phyloP scores from a whole-genome alignment of 1,140 invertebrate species.

The Lasioglossum baleicum region DNA sequence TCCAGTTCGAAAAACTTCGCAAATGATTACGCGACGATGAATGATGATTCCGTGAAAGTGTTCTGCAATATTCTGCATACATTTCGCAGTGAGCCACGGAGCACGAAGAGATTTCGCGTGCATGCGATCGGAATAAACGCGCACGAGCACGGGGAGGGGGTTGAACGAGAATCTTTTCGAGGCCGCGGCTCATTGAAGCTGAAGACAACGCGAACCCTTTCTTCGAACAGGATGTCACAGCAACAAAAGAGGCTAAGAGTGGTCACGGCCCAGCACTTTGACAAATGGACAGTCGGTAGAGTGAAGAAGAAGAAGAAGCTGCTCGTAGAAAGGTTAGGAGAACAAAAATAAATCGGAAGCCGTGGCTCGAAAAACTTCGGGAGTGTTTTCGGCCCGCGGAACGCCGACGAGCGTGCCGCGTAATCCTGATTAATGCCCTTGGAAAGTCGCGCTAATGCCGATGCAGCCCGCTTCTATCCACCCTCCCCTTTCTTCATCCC shows the following conservation, averaged over 20 bases:
- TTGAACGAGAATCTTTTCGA: background rate
- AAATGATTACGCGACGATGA: too few relatives aligned
- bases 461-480: constrained; percentile 63
- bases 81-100: too few relatives aligned
- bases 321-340: constrained; percentile 28
- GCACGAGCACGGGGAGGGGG: background rate
- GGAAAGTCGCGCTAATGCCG: constrained; percentile 75
- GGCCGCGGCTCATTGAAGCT: constrained; percentile 39
- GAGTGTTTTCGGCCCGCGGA: constrained; percentile 61
- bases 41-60: too few relatives aligned
- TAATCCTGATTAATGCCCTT: constrained; percentile 79
- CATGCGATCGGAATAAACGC: background rate
- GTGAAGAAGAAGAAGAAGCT: constrained; percentile 43
- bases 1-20: too few relatives aligned
- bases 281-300: constrained; percentile 64
- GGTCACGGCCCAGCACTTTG: constrained; percentile 39
- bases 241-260: constrained; percentile 52
- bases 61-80: too few relatives aligned
- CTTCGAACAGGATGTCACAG: constrained; percentile 35
- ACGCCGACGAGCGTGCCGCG: constrained; percentile 66
- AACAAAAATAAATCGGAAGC: constrained; percentile 52
- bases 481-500: constrained; percentile 47
- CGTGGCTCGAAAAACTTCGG: constrained; percentile 53
- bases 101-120: background rate
- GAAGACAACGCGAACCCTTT: constrained; percentile 53